Conservation (phyloP, 2,113 vertebrate species). For the Verasper variegatus region DNA sequence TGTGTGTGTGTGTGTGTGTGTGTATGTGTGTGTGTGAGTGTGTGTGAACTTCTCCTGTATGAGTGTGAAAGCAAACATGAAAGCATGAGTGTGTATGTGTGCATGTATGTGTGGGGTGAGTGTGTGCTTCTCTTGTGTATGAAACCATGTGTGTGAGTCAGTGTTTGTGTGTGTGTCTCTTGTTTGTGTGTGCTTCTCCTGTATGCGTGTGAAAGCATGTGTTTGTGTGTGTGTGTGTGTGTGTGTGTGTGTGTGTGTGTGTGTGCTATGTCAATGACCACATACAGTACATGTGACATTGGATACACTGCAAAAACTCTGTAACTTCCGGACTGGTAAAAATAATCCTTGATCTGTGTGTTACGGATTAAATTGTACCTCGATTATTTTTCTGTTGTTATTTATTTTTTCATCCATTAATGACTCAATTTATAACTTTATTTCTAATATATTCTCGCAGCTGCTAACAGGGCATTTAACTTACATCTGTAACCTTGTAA, state of each 20-base stretch:
- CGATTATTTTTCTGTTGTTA: neutral
- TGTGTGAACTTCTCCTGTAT: conserved; percentile 22
- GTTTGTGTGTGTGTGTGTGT: neutral
- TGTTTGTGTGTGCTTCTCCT: conserved; percentile 15
- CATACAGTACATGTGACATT: conserved; percentile 4
- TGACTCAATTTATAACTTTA: neutral
- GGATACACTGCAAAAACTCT: neutral
- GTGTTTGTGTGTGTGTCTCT: conserved; percentile 12
- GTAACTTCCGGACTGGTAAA: neutral
- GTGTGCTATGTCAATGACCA: neutral
- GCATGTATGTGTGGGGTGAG: no score
- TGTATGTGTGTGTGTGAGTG: neutral
- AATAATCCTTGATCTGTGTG: neutral
- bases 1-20: neutral
- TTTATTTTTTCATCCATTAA: neutral
- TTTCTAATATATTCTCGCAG: neutral
- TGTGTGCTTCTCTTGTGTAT: conserved; percentile 4
- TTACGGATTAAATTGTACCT: conserved; percentile 9
- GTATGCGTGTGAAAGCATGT: neutral
- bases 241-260: neutral
- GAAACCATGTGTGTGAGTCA: neutral
- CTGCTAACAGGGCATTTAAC: neutral
- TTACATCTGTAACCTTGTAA: neutral
- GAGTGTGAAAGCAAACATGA: conserved; percentile 12
- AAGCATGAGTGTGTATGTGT: neutral